Evolutionary conservation across 1,140 invertebrate genomes (phyloP).

Genomic region (Psilanteris sp.): DNA sequence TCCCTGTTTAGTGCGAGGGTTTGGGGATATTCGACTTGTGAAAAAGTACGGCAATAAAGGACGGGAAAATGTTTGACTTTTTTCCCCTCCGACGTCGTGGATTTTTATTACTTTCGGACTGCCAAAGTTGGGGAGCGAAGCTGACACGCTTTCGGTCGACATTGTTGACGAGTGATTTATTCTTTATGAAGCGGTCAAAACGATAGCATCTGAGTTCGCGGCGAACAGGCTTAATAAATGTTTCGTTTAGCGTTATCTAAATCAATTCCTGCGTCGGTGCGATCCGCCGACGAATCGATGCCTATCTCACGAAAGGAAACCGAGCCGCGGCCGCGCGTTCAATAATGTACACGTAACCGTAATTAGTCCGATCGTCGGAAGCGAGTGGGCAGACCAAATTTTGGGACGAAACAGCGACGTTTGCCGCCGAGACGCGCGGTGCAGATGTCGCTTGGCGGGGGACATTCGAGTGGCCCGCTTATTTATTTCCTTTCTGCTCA

Average conservation of each 20-base stretch:
- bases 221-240: constrained; percentile 12
- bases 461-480: constrained; percentile 51
- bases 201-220: constrained; percentile 3
- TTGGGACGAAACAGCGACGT: constrained; percentile 5
- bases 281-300: neutral
- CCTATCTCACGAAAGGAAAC: constrained; percentile 4
- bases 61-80: constrained; percentile 27
- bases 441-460: constrained; percentile 57
- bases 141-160: neutral
- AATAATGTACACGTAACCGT: no score
- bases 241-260: constrained; percentile 13
- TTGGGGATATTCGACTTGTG: constrained; percentile 7
- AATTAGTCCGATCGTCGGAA: constrained; percentile 19
- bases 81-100: neutral
- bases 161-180: constrained; percentile 21
- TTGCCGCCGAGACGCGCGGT: neutral
- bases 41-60: constrained; percentile 45
- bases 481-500: constrained; percentile 57
- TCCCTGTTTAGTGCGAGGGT: constrained; percentile 3
- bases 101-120: constrained; percentile 13
- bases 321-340: no score
- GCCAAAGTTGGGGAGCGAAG: constrained; percentile 10
- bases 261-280: constrained; percentile 1
- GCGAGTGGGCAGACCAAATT: constrained; percentile 21
- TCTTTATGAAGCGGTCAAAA: neutral